Evolutionary conservation across 2,113 vertebrate species (phyloP).

Genomic region (Stercorarius parasiticus): DNA sequence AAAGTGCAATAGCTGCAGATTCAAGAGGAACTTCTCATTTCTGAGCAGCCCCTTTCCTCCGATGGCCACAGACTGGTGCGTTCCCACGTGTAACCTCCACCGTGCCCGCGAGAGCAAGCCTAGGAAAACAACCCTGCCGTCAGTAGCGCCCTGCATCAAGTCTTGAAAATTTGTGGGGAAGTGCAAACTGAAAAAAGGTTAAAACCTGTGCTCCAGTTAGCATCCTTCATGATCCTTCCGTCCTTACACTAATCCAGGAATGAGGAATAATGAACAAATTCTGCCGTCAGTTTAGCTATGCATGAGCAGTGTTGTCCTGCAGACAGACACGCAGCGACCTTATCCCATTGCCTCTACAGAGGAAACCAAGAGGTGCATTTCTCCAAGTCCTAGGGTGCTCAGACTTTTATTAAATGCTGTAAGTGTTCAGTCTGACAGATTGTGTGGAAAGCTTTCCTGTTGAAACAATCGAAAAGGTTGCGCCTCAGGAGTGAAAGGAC

Average conservation of each 20-base stretch:
- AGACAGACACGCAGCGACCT: neutral
- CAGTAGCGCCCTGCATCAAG: neutral
- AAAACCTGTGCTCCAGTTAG: neutral
- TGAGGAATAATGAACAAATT: neutral
- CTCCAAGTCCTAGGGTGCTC: neutral
- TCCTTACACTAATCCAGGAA: neutral
- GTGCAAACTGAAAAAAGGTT: neutral
- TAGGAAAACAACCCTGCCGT: neutral
- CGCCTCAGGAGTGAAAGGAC: neutral
- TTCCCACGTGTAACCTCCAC: neutral
- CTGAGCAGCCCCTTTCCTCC: neutral
- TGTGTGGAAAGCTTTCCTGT: neutral
- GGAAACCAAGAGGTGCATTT: neutral
- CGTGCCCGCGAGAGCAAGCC: neutral
- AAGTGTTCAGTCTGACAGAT: neutral
- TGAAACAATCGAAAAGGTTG: neutral
- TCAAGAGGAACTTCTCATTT: neutral
- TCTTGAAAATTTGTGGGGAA: neutral
- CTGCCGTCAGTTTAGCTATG: neutral
- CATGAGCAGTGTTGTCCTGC: neutral
- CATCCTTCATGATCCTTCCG: neutral
- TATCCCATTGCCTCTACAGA: accelerated
- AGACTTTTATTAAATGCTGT: neutral
- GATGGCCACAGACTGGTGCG: neutral
- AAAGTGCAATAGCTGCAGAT: neutral